Evolutionary conservation across 1,140 invertebrate species (phyloP).

Genomic region (Proctacanthus coquilletti): DNA sequence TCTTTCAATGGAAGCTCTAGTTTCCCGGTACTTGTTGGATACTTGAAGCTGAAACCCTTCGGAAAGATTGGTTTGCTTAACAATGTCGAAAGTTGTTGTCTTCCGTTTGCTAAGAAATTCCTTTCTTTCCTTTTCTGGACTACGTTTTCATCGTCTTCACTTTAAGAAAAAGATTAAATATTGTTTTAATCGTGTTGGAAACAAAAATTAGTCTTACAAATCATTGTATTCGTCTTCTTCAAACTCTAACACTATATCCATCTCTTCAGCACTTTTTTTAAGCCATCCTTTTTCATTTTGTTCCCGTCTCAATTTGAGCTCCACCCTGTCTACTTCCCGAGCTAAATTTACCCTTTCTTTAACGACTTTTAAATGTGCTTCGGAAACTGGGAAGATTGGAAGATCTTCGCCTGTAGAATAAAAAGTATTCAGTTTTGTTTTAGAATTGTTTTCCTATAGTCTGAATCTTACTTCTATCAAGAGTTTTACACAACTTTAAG

Average conservation of each 20-base stretch:
- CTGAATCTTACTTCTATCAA: constrained; percentile 55
- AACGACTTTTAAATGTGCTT: constrained; percentile 44
- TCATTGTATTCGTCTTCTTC: constrained; percentile 22
- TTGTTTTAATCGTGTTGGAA: background rate
- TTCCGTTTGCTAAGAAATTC: constrained; percentile 34
- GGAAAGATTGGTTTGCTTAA: constrained; percentile 47
- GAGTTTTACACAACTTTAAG: constrained; percentile 60
- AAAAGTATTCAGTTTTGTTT: background rate
- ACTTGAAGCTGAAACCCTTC: constrained; percentile 49
- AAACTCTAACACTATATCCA: constrained; percentile 76
- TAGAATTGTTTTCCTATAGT: constrained; percentile 1
- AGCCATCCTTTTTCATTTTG: constrained; percentile 66
- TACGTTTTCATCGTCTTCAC: constrained; percentile 24
- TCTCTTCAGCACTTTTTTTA: constrained; percentile 63
- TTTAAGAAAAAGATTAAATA: constrained; percentile 3
- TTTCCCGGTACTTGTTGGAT: constrained; percentile 17
- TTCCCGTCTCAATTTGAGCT: constrained; percentile 48
- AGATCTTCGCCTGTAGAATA: constrained; percentile 53
- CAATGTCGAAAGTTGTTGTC: constrained; percentile 38
- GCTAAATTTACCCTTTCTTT: constrained; percentile 62
- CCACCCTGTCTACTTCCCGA: constrained; percentile 57
- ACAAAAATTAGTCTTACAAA: background rate
- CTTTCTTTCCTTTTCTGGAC: constrained; percentile 17
- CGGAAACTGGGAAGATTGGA: constrained; percentile 63
- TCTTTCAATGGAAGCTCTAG: constrained; percentile 4